Percentiles rank a stretch among this genome's conserved stretches.
Evolutionary conservation across 2,797 vertebrate genomes (phyloP).

Genomic region (Erethizon dorsatum): DNA sequence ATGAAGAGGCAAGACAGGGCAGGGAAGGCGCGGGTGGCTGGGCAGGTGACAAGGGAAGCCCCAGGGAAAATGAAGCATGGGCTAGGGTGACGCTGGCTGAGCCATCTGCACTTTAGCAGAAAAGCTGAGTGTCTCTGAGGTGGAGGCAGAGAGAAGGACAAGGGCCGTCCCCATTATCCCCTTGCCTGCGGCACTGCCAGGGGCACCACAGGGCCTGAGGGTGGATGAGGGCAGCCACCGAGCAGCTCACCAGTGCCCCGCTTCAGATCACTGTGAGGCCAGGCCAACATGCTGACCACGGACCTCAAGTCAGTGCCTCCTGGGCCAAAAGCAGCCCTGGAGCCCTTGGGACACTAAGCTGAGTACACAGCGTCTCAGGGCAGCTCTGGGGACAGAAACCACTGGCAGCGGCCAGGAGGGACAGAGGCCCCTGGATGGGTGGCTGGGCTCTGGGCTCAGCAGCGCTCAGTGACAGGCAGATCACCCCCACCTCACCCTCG

Average conservation of each 20-base stretch:
- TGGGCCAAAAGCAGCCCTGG: background rate
- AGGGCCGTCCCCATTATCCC: background rate
- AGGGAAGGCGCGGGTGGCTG: background rate
- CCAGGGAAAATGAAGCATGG: background rate
- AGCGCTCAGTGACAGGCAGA: background rate
- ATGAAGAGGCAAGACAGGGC: too few species aligned
- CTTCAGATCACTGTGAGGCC: accelerated
- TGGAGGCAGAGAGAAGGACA: background rate
- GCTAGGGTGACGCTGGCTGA: background rate
- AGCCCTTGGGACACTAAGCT: background rate
- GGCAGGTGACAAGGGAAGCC: background rate
- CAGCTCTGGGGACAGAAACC: background rate
- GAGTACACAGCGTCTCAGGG: background rate
- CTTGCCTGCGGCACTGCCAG: accelerated
- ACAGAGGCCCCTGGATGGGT: background rate
- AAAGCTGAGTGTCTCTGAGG: background rate
- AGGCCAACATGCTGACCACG: background rate
- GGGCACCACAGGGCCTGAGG: background rate
- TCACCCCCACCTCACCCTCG: background rate
- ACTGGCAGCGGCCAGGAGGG: background rate
- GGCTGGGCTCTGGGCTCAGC: background rate
- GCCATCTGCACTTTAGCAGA: too few species aligned
- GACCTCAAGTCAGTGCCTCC: background rate
- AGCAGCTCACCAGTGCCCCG: accelerated
- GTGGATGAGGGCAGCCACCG: background rate